Conservation (phyloP, 2,113 vertebrate species). For the Ellobius talpinus region DNA sequence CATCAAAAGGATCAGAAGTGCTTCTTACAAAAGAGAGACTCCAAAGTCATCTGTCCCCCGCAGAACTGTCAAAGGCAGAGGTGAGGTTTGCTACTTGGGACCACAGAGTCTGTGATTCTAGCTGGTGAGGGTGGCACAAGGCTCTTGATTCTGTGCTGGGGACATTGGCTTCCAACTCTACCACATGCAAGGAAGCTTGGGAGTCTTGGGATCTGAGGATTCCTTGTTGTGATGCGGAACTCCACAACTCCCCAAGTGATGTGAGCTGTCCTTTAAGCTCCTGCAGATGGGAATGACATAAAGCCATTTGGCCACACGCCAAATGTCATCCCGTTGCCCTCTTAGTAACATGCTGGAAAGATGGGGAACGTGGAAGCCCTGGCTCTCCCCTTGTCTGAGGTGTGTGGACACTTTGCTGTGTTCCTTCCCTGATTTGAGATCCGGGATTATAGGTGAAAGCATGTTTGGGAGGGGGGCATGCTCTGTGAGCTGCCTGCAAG, state of each 20-base stretch:
- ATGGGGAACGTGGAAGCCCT: background rate
- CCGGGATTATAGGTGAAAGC: background rate
- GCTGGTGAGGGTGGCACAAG: fast-evolving
- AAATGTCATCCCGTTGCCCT: background rate
- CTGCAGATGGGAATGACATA: background rate
- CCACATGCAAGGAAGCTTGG: background rate
- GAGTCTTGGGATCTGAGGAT: no score
- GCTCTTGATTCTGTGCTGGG: background rate
- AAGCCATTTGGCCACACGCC: background rate
- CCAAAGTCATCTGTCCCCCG: background rate
- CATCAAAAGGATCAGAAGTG: background rate
- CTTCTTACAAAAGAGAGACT: constrained; percentile 44
- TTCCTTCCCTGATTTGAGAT: background rate
- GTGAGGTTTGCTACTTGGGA: constrained; percentile 44
- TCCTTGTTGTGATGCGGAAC: background rate
- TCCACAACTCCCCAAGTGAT: fast-evolving
- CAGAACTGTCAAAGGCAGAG: constrained; percentile 59
- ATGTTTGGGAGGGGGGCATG: no score
- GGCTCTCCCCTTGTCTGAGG: background rate
- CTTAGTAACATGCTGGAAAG: background rate
- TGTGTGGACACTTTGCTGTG: background rate
- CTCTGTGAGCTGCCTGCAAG: background rate
- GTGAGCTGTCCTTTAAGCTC: background rate
- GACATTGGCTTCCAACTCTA: background rate
- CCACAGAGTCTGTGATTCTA: fast-evolving